Evolutionary conservation across 2,888 invertebrate species (phyloP).

Genomic region (Rhagophthalmus giganteus): DNA sequence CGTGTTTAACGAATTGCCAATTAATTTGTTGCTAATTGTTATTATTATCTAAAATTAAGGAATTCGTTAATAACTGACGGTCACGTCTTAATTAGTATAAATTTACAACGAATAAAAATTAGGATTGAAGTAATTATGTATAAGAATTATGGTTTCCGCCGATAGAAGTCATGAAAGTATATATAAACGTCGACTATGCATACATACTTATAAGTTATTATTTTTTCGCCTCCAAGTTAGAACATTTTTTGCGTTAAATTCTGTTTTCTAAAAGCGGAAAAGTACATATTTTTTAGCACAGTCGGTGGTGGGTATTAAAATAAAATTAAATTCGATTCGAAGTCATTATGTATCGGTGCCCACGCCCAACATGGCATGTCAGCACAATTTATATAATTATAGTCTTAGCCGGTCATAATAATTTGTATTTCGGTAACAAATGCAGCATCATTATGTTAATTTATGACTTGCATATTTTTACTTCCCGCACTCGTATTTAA

Average conservation of each 20-base stretch:
- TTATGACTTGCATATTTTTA: slow-evolving; percentile 48
- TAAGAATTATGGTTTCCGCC: not conserved
- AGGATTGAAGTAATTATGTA: not conserved
- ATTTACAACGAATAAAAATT: not conserved
- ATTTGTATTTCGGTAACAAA: slow-evolving; percentile 48
- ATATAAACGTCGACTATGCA: not conserved
- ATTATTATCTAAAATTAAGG: not conserved
- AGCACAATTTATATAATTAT: slow-evolving; percentile 43
- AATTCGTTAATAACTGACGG: not conserved
- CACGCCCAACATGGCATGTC: slow-evolving; percentile 31
- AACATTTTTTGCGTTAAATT: too few relatives aligned
- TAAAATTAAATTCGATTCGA: slow-evolving; percentile 16
- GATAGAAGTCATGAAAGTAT: not conserved
- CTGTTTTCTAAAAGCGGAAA: too few relatives aligned
- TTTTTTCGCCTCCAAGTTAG: too few relatives aligned
- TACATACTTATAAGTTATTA: not conserved
- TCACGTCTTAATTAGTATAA: not conserved
- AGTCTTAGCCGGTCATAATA: slow-evolving; percentile 49
- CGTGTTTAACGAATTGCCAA: not conserved
- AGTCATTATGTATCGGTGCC: slow-evolving; percentile 28
- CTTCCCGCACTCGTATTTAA: slow-evolving; percentile 26
- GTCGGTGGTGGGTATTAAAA: too few relatives aligned
- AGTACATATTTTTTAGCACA: too few relatives aligned
- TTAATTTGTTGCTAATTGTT: not conserved
- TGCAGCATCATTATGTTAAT: slow-evolving; percentile 51